Percentiles rank a stretch among this genome's conserved stretches.
These are phyloP conservation scores for Leguminivora glycinivorella DNA, from an alignment of 1,140 invertebrate genomes.

Conservation along the genomic window DNA sequence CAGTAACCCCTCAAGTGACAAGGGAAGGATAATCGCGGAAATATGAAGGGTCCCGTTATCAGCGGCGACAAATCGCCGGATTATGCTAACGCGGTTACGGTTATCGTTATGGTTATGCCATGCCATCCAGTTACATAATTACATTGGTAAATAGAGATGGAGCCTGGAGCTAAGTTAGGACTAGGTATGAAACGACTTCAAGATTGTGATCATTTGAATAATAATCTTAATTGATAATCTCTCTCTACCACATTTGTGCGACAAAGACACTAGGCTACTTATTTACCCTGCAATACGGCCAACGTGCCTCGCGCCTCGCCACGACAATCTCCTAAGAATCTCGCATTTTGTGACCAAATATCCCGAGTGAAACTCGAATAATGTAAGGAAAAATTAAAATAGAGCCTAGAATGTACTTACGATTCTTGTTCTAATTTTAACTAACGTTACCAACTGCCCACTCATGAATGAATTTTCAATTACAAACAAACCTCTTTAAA, in stretches of 20 bases:
- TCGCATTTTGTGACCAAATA: no score
- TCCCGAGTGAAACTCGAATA: no score
- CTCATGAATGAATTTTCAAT: not conserved
- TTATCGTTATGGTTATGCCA: slow-evolving; percentile 36
- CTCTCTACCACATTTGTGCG: no score
- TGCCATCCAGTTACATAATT: slow-evolving; percentile 23
- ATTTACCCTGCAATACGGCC: no score
- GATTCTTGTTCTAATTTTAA: no score
- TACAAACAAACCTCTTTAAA: not conserved
- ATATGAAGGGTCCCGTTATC: slow-evolving; percentile 42
- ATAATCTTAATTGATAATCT: no score
- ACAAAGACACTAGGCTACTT: no score
- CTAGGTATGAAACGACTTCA: not conserved
- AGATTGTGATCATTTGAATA: not conserved
- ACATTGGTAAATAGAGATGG: slow-evolving; percentile 16
- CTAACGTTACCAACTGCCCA: no score
- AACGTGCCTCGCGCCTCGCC: no score
- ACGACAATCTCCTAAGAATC: no score
- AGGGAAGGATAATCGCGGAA: slow-evolving; percentile 42
- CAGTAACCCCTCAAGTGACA: slow-evolving; percentile 2
- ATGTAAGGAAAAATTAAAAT: no score
- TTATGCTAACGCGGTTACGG: slow-evolving; percentile 44
- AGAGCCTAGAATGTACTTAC: no score
- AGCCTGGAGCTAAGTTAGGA: not conserved
- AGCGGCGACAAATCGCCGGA: slow-evolving; percentile 41